Evolutionary conservation across 37 sponge, comb jelly and placozoan species (phyloP).

Genomic region (Aphrocallistes beatrix): DNA sequence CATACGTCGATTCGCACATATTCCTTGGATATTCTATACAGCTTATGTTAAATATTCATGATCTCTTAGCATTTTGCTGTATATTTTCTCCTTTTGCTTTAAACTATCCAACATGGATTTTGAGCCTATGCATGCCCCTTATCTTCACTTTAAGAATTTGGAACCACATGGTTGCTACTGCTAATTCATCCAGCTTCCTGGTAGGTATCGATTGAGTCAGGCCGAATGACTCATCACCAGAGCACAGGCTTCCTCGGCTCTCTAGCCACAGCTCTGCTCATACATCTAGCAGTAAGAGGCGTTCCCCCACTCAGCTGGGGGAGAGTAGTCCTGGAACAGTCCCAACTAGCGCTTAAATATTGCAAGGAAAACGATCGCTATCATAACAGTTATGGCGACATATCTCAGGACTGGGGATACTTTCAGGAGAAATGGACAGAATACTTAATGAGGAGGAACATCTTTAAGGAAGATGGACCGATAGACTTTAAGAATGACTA

Average conservation of each 20-base stretch:
- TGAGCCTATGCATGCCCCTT: too few relatives aligned
- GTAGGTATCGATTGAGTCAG: slow-evolving; percentile 55
- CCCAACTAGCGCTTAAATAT: slow-evolving; percentile 42
- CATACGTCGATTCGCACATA: too few relatives aligned
- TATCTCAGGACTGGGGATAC: slow-evolving; percentile 46
- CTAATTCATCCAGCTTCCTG: neutral
- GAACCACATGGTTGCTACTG: neutral
- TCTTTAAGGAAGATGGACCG: neutral
- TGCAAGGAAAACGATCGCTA: slow-evolving; percentile 35
- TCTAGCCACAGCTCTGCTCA: slow-evolving; percentile 57
- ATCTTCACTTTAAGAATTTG: neutral
- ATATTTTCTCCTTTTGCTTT: too few relatives aligned
- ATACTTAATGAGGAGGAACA: slow-evolving; percentile 31
- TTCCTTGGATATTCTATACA: too few relatives aligned
- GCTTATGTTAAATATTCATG: too few relatives aligned
- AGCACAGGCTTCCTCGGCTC: slow-evolving; percentile 70
- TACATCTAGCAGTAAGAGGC: slow-evolving; percentile 48
- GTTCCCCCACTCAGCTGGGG: slow-evolving; percentile 59
- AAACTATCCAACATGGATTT: too few relatives aligned
- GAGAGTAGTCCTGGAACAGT: slow-evolving; percentile 32
- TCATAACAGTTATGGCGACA: slow-evolving; percentile 23
- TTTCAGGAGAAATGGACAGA: slow-evolving; percentile 51
- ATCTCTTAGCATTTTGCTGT: too few relatives aligned
- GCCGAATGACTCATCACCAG: slow-evolving; percentile 78
- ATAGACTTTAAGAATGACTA: neutral